A percentile compares a stretch with the other conserved stretches of the same genome.
Evolutionary conservation across 2,888 invertebrate species (phyloP).

Genomic region (Charanyca ferruginea): DNA sequence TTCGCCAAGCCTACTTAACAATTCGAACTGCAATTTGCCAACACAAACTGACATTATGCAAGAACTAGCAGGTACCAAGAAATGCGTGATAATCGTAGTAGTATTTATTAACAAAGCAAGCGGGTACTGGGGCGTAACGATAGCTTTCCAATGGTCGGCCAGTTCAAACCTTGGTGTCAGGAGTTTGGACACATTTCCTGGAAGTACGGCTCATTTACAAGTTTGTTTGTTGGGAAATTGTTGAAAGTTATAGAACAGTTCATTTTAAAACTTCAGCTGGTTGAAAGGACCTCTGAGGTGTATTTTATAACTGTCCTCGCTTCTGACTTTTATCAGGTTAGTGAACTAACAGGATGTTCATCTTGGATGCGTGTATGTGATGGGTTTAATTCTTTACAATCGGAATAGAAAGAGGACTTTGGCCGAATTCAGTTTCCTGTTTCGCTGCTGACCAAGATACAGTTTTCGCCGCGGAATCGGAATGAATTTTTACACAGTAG

Average conservation of each 20-base stretch:
- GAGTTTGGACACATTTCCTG: conserved; percentile 49
- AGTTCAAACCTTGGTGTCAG: conserved; percentile 25
- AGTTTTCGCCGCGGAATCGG: no score
- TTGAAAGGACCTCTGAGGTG: not conserved
- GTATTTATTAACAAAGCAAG: conserved; percentile 55
- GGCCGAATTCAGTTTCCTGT: not conserved
- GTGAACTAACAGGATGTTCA: not conserved
- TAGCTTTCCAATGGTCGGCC: conserved; percentile 48
- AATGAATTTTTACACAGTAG: no score
- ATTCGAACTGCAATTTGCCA: conserved; percentile 11
- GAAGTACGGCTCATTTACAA: conserved; percentile 41
- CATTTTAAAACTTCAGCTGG: not conserved
- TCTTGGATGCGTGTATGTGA: not conserved
- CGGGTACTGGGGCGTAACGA: conserved; percentile 52
- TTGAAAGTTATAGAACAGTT: conserved; percentile 3
- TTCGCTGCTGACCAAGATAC: no score
- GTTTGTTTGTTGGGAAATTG: conserved; percentile 14
- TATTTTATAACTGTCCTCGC: not conserved
- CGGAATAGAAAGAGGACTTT: not conserved
- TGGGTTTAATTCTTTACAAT: not conserved
- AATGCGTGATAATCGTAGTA: conserved; percentile 31
- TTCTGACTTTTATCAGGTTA: not conserved
- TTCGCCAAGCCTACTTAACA: not conserved
- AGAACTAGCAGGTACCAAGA: conserved; percentile 22
- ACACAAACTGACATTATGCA: conserved; percentile 39